Evolutionary conservation across 2,797 vertebrate species (phyloP).

Genomic region (Philypnodon macrostomus): DNA sequence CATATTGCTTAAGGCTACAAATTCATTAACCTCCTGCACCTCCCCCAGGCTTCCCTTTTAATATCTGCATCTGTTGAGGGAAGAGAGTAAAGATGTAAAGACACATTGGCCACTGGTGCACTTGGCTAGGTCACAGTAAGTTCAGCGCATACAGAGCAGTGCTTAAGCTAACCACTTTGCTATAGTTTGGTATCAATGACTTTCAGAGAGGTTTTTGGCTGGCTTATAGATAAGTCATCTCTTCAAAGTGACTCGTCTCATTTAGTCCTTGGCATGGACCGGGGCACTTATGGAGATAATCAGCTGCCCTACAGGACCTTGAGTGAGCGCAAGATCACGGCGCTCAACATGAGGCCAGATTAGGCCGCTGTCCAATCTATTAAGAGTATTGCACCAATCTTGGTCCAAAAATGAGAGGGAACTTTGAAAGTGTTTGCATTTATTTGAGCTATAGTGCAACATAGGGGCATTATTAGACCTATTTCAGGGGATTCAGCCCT

Average conservation of each 20-base stretch:
- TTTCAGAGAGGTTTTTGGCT: constrained; percentile 20
- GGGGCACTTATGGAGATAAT: constrained; percentile 52
- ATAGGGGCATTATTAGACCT: no score
- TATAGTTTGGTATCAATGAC: constrained; percentile 21
- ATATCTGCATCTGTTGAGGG: constrained; percentile 68
- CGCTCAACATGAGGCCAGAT: constrained; percentile 41
- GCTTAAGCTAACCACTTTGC: constrained; percentile 33
- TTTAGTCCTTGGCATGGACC: constrained; percentile 46
- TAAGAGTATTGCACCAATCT: constrained; percentile 46
- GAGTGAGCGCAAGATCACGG: constrained; percentile 36
- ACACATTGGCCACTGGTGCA: constrained; percentile 33
- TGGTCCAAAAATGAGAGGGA: constrained; percentile 33
- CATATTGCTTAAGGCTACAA: constrained; percentile 68
- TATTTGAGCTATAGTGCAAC: constrained; percentile 8
- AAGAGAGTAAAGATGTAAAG: constrained; percentile 33
- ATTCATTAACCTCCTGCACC: constrained; percentile 68
- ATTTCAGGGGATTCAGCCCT: no score
- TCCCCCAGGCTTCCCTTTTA: constrained; percentile 56
- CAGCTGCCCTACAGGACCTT: constrained; percentile 37
- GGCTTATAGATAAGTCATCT: constrained; percentile 40
- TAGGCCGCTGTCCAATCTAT: constrained; percentile 44
- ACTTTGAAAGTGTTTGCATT: constrained; percentile 37
- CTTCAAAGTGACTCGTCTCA: constrained; percentile 45
- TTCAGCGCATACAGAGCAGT: constrained; percentile 36
- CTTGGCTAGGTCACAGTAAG: constrained; percentile 45